phyloP scores from a whole-genome alignment of 2,888 invertebrate genomes.

The Phyto melanocephala region DNA sequence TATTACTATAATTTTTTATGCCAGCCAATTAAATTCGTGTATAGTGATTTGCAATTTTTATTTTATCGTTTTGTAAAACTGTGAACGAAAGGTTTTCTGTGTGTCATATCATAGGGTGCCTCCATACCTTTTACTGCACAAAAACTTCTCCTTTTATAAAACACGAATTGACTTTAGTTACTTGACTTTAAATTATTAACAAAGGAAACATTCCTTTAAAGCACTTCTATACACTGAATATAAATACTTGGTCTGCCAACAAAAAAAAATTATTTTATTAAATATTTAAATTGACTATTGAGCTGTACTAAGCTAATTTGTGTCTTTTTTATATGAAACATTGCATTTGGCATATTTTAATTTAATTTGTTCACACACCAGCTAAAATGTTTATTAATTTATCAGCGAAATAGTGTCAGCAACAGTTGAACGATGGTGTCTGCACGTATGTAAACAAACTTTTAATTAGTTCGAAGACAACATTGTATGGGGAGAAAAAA shows the following conservation, averaged over 20 bases:
- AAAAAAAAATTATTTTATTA: not conserved
- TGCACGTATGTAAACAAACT: not conserved
- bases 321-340: slow-evolving; percentile 71
- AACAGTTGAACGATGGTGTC: not conserved
- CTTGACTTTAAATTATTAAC: no score
- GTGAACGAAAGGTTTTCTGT: no score
- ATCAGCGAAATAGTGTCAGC: not conserved
- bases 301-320: slow-evolving; percentile 69
- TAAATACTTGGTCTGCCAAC: not conserved
- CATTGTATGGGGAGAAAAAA: not conserved
- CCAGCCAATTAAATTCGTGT: no score
- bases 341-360: slow-evolving; percentile 70
- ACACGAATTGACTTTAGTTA: no score
- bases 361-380: not conserved
- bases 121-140: no score
- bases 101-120: no score
- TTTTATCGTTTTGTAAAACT: no score
- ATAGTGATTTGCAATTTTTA: no score
- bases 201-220: not conserved
- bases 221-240: not conserved
- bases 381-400: slow-evolving; percentile 36
- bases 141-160: no score
- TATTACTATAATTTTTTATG: no score
- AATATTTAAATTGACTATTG: slow-evolving; percentile 21
- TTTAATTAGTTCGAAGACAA: slow-evolving; percentile 11